Evolutionary conservation across 2,113 vertebrate species (phyloP), one percentile per base, ranked within the genome.

Genomic region (Pavo muticus): DNA sequence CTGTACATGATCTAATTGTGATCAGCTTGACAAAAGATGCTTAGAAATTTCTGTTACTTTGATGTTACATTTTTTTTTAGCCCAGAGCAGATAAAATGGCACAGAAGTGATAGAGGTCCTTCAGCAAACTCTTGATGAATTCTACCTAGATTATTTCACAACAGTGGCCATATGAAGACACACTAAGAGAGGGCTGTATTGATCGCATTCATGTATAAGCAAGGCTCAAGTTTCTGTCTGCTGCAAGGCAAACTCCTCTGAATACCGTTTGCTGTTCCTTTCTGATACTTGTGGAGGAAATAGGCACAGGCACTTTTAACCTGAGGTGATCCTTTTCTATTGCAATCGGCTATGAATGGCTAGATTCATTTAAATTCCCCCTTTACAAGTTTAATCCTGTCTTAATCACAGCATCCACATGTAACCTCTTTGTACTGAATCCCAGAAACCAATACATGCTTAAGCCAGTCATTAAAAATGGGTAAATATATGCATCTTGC

Each of bases 81-180:
- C 50, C 23, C 0, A 0, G n/a, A 0, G 0, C 19, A 30, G 30
- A 67, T 74, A 29, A 59, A 76, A 21, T 2, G 2, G 21, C 32
- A 50, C 40, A 63, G 7, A n/a, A n/a, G 15, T 69, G 45, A 12
- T 0, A 50, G 35, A 68, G 10, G 27, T 30, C 52, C n/a, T 84
- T 37, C 11, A 74, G 50, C 59, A 80, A 84, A 67, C 18, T 80
- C 40, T 54, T 50, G 76, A 71, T 39, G 29, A 4, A n/a, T 57
- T 72, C 44, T n/a, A 59, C 40, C 35, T 69, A 24, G 81, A 57
- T 56, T 52, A 42, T 10, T 78, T 40, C 20, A 29, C 42, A 7
- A 8, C 42, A 6, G 5, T 9, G 3, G 13, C 67, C 45, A 40
- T 50, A 25, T 5, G 7, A 5, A 63, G 37, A 18, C 25, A 32